These are phyloP conservation scores for Heliconius hewitsoni DNA, from an alignment of 1,140 invertebrate genomes.

Conservation along the genomic window DNA sequence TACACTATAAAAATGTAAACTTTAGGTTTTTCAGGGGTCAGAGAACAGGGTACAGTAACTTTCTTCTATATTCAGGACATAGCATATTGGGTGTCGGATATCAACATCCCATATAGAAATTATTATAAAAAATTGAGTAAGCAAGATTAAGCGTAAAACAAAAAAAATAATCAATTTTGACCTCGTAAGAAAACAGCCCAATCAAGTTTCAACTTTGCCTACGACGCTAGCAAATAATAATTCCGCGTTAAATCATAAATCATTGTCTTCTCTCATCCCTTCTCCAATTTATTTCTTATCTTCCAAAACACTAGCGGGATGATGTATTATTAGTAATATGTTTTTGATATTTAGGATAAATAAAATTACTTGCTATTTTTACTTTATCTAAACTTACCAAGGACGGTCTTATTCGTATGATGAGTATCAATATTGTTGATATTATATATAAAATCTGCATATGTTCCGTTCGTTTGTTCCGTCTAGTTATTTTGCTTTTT, in stretches of 20 bases:
- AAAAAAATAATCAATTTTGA: not conserved
- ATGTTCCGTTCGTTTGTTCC: no score
- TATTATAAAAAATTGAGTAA: no score
- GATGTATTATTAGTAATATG: constrained; percentile 2
- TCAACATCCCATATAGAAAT: no score
- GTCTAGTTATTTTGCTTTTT: no score
- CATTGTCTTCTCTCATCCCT: constrained; percentile 1
- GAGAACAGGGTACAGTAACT: no score
- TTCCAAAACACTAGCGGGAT: constrained; percentile 4
- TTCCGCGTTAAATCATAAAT: constrained; percentile 8
- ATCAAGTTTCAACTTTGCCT: not conserved
- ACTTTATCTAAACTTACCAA: not conserved
- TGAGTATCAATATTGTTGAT: no score
- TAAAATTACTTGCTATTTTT: not conserved
- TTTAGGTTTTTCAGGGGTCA: no score
- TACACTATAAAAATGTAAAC: no score
- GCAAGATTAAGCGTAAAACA: not conserved
- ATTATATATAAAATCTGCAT: no score
- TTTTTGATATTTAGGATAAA: not conserved
- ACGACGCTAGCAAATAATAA: not conserved
- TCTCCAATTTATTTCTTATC: constrained; percentile 7
- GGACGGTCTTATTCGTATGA: not conserved
- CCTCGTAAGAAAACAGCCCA: not conserved
- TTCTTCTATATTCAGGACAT: no score
- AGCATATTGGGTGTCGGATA: no score